Percentiles rank a stretch among this genome's conserved stretches.
Conservation (phyloP, 2,888 invertebrate species). For the Rugalucina vietnamica region DNA sequence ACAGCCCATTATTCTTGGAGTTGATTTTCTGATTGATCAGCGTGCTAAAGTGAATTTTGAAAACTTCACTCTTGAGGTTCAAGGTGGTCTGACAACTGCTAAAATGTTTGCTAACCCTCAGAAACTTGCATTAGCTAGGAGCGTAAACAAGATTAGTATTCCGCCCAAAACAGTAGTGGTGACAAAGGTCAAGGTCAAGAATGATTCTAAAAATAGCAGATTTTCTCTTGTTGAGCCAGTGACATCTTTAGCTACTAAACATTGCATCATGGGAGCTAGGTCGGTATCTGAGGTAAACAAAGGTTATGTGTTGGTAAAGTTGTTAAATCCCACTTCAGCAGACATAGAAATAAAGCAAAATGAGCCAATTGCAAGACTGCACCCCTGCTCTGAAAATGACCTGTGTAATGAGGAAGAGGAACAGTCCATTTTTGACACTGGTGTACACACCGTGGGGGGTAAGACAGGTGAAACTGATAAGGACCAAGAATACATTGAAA, state of each 20-base stretch:
- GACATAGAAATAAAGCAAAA: constrained; percentile 34
- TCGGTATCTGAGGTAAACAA: constrained; percentile 20
- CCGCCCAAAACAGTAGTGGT: constrained; percentile 18
- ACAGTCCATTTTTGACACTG: background rate
- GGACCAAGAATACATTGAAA: constrained; percentile 29
- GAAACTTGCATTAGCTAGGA: constrained; percentile 31
- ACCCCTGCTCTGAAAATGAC: constrained; percentile 15
- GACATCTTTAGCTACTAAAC: constrained; percentile 34
- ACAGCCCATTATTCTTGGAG: constrained; percentile 30
- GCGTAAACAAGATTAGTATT: constrained; percentile 42
- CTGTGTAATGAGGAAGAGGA: background rate
- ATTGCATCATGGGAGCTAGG: constrained; percentile 39
- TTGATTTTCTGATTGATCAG: constrained; percentile 53
- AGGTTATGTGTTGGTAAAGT: constrained; percentile 1
- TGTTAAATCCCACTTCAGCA: constrained; percentile 48
- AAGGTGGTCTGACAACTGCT: constrained; percentile 25
- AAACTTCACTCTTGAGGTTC: constrained; percentile 31
- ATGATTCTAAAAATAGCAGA: background rate
- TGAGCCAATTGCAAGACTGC: constrained; percentile 36
- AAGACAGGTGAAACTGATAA: background rate
- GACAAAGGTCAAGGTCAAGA: constrained; percentile 28
- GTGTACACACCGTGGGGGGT: background rate
- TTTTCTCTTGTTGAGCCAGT: constrained; percentile 35
- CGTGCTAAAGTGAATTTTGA: constrained; percentile 40
- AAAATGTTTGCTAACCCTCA: constrained; percentile 28